Base-by-base conservation (phyloP, 2,113 vertebrate genomes). In the Vombatus ursinus region DNA sequence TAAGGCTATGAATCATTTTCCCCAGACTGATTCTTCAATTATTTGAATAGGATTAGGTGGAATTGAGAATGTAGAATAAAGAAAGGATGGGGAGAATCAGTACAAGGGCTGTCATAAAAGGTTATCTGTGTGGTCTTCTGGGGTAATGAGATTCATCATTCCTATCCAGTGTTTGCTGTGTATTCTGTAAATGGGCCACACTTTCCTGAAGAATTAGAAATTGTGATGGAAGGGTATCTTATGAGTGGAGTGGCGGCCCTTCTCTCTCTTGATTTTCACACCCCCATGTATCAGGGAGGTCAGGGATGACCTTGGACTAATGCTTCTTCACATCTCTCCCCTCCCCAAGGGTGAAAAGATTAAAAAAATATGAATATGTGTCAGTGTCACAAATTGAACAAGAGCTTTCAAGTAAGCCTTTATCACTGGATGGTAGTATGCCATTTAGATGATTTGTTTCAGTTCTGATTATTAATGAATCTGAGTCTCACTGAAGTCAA, bases 261-360 rank as follows among this genome's bases (percentile, higher is more conserved):
- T 37, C 57, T 68, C 57, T 68, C 57, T 37, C 0, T 44, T 84
- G 68, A 84, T 44, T 84, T 68, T 28, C 28, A 31, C 28, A 14
- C 31, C 28, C 28, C 37, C 3, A 11, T 68, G 37, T 68, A 6
- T 77, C 89, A 61, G 48, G 89, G n/a, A 61, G 77, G n/a, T 3
- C 6, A 12, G 8, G 44, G 54, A 54, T n/a, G 50, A 37, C 37
- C 77, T 94, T 25, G 10, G 48, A n/a, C 50, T 7, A 61, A 44
- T 48, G 22, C 0, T 0, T n/a, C n/a, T 49, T 92, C 57, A 84
- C 6, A 4, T 44, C 37, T 54, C n/a, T 49, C 10, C 0, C 3
- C 24, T 5, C n/a, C 2, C 12, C 52, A 22, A 24, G 37, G 26
- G 44, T 84, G 37, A 52, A 26, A 92, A 7, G 1, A 26, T 24